Conservation (phyloP, 2,888 invertebrate species). For the Germaria angustata region DNA sequence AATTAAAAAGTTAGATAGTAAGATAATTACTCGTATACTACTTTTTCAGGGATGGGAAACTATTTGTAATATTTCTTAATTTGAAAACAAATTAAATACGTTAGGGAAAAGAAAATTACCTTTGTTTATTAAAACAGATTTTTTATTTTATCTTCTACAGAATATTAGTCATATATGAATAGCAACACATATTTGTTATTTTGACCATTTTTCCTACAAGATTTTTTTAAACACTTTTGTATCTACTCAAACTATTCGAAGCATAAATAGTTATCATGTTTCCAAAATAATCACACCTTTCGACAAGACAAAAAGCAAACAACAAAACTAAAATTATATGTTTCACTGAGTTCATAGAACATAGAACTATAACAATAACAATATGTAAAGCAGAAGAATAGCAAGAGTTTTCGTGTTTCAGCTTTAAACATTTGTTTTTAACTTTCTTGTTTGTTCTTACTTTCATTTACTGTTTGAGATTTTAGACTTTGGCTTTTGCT, state of each 20-base stretch:
- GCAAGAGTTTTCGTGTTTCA: slow-evolving; percentile 42
- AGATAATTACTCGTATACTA: too few relatives aligned
- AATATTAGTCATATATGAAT: too few relatives aligned
- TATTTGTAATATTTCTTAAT: too few relatives aligned
- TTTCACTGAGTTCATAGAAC: not conserved
- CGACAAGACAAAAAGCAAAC: slow-evolving; percentile 4
- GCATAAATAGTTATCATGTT: not conserved
- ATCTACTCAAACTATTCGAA: not conserved
- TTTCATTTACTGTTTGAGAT: not conserved
- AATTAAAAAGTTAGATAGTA: too few relatives aligned
- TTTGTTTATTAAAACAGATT: too few relatives aligned
- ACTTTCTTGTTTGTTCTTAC: not conserved
- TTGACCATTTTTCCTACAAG: too few relatives aligned
- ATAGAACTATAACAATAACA: slow-evolving; percentile 4
- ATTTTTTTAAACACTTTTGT: too few relatives aligned
- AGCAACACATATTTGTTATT: too few relatives aligned
- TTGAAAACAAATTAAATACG: too few relatives aligned
- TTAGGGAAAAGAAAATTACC: too few relatives aligned
- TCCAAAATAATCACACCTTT: slow-evolving; percentile 41
- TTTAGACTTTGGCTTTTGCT: slow-evolving; percentile 48
- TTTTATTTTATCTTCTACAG: too few relatives aligned
- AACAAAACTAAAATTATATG: not conserved
- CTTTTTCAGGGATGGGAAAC: too few relatives aligned
- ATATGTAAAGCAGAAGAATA: slow-evolving; percentile 22
- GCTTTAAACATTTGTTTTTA: slow-evolving; percentile 48